Conservation (phyloP, 2,797 vertebrate species). For the Mormyrops boulengeri region DNA sequence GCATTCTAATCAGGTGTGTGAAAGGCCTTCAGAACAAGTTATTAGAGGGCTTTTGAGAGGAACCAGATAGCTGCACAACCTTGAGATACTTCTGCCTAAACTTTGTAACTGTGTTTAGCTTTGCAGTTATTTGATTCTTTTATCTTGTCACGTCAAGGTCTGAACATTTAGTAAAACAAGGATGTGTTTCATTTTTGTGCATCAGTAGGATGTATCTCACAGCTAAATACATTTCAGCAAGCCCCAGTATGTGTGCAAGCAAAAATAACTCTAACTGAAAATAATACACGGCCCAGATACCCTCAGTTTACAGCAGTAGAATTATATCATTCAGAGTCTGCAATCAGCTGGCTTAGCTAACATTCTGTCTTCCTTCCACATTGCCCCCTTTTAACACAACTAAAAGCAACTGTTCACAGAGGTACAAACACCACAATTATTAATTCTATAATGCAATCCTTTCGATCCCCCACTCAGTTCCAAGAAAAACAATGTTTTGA, state of each 20-base stretch:
- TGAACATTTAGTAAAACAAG: not conserved
- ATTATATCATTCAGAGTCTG: not conserved
- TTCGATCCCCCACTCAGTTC: not conserved
- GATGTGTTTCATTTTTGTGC: not conserved
- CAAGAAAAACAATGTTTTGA: not conserved
- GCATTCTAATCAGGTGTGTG: constrained; percentile 17
- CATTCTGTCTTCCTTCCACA: not conserved
- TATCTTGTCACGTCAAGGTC: not conserved
- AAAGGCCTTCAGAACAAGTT: constrained; percentile 38
- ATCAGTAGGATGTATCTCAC: not conserved
- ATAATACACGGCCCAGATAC: not conserved
- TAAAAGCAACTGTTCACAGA: not conserved
- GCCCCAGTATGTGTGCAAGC: not conserved
- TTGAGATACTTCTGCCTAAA: not conserved
- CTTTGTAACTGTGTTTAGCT: not conserved
- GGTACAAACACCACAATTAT: not conserved
- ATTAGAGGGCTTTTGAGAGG: not conserved
- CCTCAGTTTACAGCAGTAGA: not conserved
- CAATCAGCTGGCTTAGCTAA: not conserved
- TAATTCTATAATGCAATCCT: not conserved
- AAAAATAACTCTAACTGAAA: not conserved
- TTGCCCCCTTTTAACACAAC: not conserved
- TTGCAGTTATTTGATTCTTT: not conserved
- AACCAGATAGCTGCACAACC: not conserved
- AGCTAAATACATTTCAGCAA: not conserved